Conservation (phyloP, 2,797 vertebrate species). For the Protosalanx chinensis region DNA sequence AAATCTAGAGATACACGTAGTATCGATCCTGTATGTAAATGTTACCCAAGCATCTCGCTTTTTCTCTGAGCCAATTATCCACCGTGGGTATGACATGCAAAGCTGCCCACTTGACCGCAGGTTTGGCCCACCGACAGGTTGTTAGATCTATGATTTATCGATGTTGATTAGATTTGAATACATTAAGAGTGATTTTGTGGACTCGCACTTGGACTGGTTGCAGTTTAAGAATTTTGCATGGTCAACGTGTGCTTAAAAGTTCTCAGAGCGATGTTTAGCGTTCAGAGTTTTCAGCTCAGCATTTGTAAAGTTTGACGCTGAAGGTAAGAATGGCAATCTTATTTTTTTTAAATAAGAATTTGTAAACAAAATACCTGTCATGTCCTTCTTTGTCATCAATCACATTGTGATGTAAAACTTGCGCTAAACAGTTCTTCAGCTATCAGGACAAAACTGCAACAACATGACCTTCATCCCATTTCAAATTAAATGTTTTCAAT, state of each 20-base stretch:
- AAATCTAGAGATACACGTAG: neutral
- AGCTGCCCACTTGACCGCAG: neutral
- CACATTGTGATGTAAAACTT: neutral
- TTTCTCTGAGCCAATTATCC: slow-evolving; percentile 3
- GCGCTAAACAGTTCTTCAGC: neutral
- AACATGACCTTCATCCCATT: neutral
- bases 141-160: neutral
- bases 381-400: neutral
- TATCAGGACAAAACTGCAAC: neutral
- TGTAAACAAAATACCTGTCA: neutral
- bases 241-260: neutral
- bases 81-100: neutral
- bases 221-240: neutral
- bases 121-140: neutral
- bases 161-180: slow-evolving; percentile 10
- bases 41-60: neutral
- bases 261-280: no score
- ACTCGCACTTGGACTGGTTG: neutral
- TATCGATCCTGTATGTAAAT: slow-evolving; percentile 7
- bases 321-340: no score
- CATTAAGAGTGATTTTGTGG: neutral
- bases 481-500: neutral
- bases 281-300: no score
- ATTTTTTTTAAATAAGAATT: no score
- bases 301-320: no score